Percentiles rank a stretch among this genome's conserved stretches.
These are phyloP conservation scores for Sitophilus oryzae DNA, from an alignment of 1,140 invertebrate species.

Conservation along the genomic window DNA sequence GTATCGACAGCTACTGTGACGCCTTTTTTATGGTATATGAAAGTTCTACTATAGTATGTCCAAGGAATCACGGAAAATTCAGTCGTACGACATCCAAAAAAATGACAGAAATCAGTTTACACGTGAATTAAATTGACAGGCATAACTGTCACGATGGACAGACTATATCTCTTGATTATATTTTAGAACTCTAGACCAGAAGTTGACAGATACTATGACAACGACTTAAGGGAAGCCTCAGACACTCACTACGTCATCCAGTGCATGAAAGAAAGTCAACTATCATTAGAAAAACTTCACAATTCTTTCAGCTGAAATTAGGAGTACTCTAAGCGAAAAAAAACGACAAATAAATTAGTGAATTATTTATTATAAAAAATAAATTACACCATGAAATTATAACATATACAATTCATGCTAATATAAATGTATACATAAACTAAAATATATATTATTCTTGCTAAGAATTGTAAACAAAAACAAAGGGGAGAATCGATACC, in stretches of 20 bases:
- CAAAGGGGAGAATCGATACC: too few relatives aligned
- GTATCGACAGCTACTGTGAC: too few relatives aligned
- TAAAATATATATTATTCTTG: not conserved
- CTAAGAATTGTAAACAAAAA: not conserved
- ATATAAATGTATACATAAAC: not conserved
- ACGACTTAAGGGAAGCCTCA: slow-evolving; percentile 31
- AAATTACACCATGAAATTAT: not conserved
- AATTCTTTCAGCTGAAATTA: not conserved
- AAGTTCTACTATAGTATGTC: too few relatives aligned
- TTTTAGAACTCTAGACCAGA: slow-evolving; percentile 16
- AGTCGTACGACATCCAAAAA: too few relatives aligned
- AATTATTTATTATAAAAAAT: not conserved
- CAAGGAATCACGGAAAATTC: too few relatives aligned
- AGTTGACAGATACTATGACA: slow-evolving; percentile 33
- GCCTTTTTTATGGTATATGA: too few relatives aligned
- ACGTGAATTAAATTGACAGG: too few relatives aligned
- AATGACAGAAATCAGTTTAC: too few relatives aligned
- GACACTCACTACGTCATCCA: slow-evolving; percentile 37
- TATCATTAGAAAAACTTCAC: slow-evolving; percentile 18
- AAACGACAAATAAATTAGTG: not conserved
- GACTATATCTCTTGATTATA: slow-evolving; percentile 1
- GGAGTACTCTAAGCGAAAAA: not conserved
- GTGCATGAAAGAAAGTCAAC: slow-evolving; percentile 32
- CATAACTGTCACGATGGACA: too few relatives aligned
- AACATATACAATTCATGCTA: not conserved